Evolutionary conservation across 2,888 invertebrate genomes (phyloP).

Genomic region (Tortrix viridana): DNA sequence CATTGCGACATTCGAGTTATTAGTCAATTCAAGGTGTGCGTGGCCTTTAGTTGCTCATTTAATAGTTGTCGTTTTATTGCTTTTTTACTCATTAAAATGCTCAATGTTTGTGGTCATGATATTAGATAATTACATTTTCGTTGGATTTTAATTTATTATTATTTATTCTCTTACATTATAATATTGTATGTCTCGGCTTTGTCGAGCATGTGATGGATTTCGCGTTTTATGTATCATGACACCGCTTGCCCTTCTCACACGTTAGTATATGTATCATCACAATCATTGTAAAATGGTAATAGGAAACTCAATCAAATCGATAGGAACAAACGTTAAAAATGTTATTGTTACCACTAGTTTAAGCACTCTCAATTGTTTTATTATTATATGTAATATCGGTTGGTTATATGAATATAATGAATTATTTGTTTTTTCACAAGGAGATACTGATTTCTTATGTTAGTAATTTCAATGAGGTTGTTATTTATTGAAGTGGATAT

Average conservation of each 20-base stretch:
- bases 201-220: constrained; percentile 1
- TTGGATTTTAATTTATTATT: constrained; percentile 70
- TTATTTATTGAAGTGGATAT: constrained; percentile 71
- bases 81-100: constrained; percentile 81
- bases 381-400: constrained; percentile 54
- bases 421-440: constrained; percentile 63
- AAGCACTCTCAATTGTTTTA: constrained; percentile 75
- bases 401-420: constrained; percentile 49
- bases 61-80: constrained; percentile 57
- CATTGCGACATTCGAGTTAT: constrained; percentile 64
- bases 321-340: constrained; percentile 65
- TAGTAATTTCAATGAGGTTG: constrained; percentile 65
- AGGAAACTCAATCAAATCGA: constrained; percentile 51
- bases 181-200: constrained; percentile 1
- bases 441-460: constrained; percentile 63
- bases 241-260: constrained; percentile 32
- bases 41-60: constrained; percentile 77
- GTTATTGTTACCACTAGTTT: constrained; percentile 83
- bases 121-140: constrained; percentile 71
- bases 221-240: constrained; percentile 31
- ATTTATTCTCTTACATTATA: constrained; percentile 47
- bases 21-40: constrained; percentile 75
- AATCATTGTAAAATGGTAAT: constrained; percentile 42
- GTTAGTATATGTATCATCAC: constrained; percentile 31
- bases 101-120: constrained; percentile 79